These are phyloP conservation scores for Geotrupes spiniger DNA, from an alignment of 2,888 invertebrate species.

Conservation along the genomic window DNA sequence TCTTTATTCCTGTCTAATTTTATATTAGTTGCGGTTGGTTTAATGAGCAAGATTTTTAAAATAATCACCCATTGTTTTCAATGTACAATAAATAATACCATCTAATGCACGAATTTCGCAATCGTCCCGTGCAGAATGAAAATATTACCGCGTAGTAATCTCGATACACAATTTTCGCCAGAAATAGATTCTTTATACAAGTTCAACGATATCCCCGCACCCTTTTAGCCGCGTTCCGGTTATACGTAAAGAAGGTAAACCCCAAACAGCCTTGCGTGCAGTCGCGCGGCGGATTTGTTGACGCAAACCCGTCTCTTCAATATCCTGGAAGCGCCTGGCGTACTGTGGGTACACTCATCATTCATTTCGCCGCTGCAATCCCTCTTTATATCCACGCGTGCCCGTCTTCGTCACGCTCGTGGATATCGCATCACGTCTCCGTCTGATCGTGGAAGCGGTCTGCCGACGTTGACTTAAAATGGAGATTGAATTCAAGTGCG, in stretches of 20 bases:
- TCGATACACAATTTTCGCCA: constrained; percentile 23
- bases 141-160: constrained; percentile 16
- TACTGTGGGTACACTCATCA: constrained; percentile 39
- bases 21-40: too few relatives aligned
- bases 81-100: too few relatives aligned
- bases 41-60: too few relatives aligned
- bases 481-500: constrained; percentile 44
- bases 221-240: constrained; percentile 31
- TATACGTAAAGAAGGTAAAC: constrained; percentile 28
- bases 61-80: too few relatives aligned
- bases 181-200: constrained; percentile 34
- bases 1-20: too few relatives aligned
- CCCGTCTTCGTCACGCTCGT: constrained; percentile 30
- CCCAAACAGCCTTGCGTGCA: constrained; percentile 29
- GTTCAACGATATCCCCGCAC: constrained; percentile 35
- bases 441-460: constrained; percentile 29
- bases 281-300: constrained; percentile 22
- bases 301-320: not conserved
- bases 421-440: too few relatives aligned
- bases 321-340: constrained; percentile 16
- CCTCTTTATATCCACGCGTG: constrained; percentile 35
- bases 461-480: constrained; percentile 43
- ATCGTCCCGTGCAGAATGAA: constrained; percentile 4
- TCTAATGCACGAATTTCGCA: too few relatives aligned
- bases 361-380: constrained; percentile 41